These are phyloP conservation scores for Drosophila mauritiana DNA, from an alignment of 1,140 invertebrate species.

Conservation along the genomic window DNA sequence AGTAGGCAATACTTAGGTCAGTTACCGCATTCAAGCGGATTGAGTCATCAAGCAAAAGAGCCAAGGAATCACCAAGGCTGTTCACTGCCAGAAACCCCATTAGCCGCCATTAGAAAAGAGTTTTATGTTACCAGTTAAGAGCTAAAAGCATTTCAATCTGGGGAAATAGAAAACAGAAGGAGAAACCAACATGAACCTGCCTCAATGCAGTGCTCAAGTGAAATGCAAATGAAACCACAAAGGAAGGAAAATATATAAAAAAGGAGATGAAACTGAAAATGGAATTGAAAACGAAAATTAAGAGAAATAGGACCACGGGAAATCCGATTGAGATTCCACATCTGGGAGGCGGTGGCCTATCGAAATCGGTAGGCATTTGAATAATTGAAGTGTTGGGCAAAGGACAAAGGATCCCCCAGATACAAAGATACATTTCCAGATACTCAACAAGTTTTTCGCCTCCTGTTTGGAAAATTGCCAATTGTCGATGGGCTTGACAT, in stretches of 20 bases:
- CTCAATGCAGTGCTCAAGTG: slow-evolving; percentile 43
- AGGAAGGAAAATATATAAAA: slow-evolving; percentile 13
- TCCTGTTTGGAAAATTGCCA: slow-evolving; percentile 35
- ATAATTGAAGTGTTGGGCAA: slow-evolving; percentile 49
- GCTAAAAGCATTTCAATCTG: slow-evolving; percentile 44
- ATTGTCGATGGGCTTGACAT: slow-evolving; percentile 57
- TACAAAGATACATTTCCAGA: slow-evolving; percentile 36
- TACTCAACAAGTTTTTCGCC: slow-evolving; percentile 64
- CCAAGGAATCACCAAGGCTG: slow-evolving; percentile 6
- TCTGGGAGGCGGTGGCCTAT: slow-evolving; percentile 23
- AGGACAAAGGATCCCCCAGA: slow-evolving; percentile 16
- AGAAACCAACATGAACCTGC: slow-evolving; percentile 32
- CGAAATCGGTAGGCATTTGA: slow-evolving; percentile 42
- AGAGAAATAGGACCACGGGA: slow-evolving; percentile 2
- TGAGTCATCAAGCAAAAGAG: slow-evolving; percentile 20
- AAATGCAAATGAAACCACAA: slow-evolving; percentile 64
- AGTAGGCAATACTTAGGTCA: background rate
- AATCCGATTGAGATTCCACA: slow-evolving; percentile 17
- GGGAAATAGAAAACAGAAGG: background rate
- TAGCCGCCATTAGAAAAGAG: slow-evolving; percentile 59
- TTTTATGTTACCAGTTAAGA: slow-evolving; percentile 61
- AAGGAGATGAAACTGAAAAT: slow-evolving; percentile 32
- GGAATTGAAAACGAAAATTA: slow-evolving; percentile 26
- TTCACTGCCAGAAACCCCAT: slow-evolving; percentile 42
- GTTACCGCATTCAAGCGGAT: background rate